Conservation (phyloP, 2,797 vertebrate genomes). For the Pipistrellus kuhlii region DNA sequence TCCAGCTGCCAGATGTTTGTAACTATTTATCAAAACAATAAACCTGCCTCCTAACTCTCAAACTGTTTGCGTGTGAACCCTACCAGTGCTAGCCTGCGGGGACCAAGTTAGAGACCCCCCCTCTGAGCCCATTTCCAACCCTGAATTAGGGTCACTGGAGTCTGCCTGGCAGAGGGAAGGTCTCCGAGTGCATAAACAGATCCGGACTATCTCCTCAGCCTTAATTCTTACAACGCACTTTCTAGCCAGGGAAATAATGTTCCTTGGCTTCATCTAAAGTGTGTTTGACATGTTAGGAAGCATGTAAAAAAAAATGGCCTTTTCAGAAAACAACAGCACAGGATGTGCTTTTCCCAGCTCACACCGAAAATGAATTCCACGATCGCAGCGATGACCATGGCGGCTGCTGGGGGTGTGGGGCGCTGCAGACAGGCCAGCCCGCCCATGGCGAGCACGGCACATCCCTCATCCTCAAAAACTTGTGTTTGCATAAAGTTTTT, state of each 20-base stretch:
- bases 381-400: background rate
- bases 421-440: background rate
- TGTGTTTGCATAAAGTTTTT: background rate
- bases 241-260: background rate
- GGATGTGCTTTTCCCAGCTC: background rate
- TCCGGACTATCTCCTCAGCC: background rate
- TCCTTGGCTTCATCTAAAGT: background rate
- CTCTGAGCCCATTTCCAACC: background rate
- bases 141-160: background rate
- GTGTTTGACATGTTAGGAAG: slow-evolving; percentile 29
- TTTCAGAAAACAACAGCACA: background rate
- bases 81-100: background rate
- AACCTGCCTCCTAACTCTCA: background rate
- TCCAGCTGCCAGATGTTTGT: background rate
- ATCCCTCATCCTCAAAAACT: background rate
- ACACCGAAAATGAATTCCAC: background rate
- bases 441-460: background rate
- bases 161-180: background rate
- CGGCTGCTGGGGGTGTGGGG: background rate
- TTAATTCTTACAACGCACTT: background rate
- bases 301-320: background rate
- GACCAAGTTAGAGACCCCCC: background rate
- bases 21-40: slow-evolving; percentile 41
- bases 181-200: background rate
- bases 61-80: background rate